Percentiles rank a stretch among this genome's conserved stretches.
Evolutionary conservation across 1,140 invertebrate genomes (phyloP).

Genomic region (Subanguina moxae): DNA sequence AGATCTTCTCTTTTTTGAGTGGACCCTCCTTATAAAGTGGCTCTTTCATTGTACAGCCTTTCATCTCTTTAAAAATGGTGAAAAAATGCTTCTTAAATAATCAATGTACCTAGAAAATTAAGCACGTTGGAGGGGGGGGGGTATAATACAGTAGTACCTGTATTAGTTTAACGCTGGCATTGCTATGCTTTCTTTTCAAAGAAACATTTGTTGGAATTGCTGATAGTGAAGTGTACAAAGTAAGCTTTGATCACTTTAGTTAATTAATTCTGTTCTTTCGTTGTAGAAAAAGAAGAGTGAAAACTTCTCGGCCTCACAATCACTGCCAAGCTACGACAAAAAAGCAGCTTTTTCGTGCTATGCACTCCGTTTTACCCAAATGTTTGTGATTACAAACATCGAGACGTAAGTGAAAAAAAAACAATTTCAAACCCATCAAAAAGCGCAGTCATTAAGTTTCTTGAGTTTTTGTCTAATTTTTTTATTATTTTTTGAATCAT

Average conservation of each 20-base stretch:
- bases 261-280: background rate
- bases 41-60: too few relatives aligned
- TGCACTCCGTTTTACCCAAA: conserved; percentile 37
- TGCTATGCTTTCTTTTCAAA: background rate
- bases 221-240: background rate
- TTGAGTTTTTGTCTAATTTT: conserved; percentile 16
- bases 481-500: background rate
- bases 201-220: background rate
- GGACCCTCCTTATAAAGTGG: too few relatives aligned
- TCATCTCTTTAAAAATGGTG: too few relatives aligned
- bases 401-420: conserved; percentile 39
- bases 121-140: too few relatives aligned
- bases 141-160: too few relatives aligned
- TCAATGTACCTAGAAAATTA: too few relatives aligned
- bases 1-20: too few relatives aligned
- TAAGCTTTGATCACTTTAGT: background rate
- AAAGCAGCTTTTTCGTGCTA: conserved; percentile 25
- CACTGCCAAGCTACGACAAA: conserved; percentile 25
- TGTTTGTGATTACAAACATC: conserved; percentile 32
- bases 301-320: background rate
- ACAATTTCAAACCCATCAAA: too few relatives aligned
- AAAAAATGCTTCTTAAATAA: too few relatives aligned
- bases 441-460: too few relatives aligned
- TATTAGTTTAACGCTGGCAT: background rate
- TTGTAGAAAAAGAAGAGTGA: conserved; percentile 7